Evolutionary conservation across 2,113 vertebrate genomes (phyloP).

Genomic region (Otis tarda): DNA sequence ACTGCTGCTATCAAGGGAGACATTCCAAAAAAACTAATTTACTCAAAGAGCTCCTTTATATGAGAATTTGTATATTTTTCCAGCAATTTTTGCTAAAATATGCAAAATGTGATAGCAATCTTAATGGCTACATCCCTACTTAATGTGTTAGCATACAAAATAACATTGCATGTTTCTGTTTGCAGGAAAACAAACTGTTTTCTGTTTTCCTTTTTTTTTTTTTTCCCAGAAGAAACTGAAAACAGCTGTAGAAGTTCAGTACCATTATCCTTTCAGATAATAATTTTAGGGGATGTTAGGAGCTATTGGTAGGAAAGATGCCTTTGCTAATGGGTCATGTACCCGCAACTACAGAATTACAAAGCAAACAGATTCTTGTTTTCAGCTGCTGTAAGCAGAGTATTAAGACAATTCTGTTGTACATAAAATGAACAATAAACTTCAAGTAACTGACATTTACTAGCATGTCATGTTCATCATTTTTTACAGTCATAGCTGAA

Average conservation of each 20-base stretch:
- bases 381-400: background rate
- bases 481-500: constrained; percentile 25
- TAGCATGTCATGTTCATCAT: background rate
- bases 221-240: background rate
- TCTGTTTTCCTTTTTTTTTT: background rate
- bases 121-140: background rate
- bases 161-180: background rate
- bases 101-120: background rate
- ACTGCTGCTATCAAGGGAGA: background rate
- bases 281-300: background rate
- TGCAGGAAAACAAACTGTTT: background rate
- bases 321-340: background rate
- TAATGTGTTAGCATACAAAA: background rate
- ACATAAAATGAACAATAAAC: background rate
- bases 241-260: background rate
- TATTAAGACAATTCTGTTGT: background rate
- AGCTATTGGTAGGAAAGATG: background rate
- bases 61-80: background rate
- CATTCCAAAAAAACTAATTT: background rate
- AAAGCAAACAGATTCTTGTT: background rate
- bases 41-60: background rate
- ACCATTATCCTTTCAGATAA: background rate
- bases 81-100: background rate
- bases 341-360: background rate
- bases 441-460: constrained; percentile 29